Conservation (phyloP, 1,140 invertebrate species). For the Megalonaias nervosa region DNA sequence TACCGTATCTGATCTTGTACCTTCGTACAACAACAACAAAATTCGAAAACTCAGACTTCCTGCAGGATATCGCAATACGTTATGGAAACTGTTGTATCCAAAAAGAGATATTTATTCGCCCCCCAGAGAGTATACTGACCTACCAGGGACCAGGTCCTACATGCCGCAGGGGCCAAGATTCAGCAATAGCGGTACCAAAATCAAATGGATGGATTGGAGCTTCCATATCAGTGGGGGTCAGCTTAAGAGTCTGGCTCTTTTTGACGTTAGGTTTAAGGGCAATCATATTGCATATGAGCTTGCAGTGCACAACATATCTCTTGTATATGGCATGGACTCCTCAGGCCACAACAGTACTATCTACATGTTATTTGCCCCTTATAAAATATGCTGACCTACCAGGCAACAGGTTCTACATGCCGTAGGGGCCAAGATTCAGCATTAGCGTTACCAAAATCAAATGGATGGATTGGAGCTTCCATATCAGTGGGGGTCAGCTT, state of each 20-base stretch:
- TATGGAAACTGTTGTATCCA: neutral
- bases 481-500: slow-evolving; percentile 41
- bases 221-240: slow-evolving; percentile 48
- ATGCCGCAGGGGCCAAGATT: slow-evolving; percentile 52
- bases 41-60: slow-evolving; percentile 8
- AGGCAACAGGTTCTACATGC: slow-evolving; percentile 44
- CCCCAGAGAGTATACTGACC: neutral
- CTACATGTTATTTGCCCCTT: neutral
- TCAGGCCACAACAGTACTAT: slow-evolving; percentile 21
- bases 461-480: slow-evolving; percentile 22
- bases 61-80: neutral
- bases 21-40: neutral
- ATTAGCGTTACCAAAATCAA: slow-evolving; percentile 39
- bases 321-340: slow-evolving; percentile 49
- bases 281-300: slow-evolving; percentile 61
- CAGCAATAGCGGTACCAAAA: slow-evolving; percentile 35
- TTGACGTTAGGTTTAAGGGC: slow-evolving; percentile 45
- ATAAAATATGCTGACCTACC: slow-evolving; percentile 12
- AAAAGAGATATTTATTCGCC: slow-evolving; percentile 10
- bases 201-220: slow-evolving; percentile 8
- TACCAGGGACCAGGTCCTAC: slow-evolving; percentile 41
- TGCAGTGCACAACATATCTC: slow-evolving; percentile 57
- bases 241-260: slow-evolving; percentile 46
- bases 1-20: neutral
- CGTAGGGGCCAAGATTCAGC: slow-evolving; percentile 47